Evolutionary conservation across 2,888 invertebrate genomes (phyloP), one percentile per base, ranked within the genome.

Genomic region (Tipula lateralis): DNA sequence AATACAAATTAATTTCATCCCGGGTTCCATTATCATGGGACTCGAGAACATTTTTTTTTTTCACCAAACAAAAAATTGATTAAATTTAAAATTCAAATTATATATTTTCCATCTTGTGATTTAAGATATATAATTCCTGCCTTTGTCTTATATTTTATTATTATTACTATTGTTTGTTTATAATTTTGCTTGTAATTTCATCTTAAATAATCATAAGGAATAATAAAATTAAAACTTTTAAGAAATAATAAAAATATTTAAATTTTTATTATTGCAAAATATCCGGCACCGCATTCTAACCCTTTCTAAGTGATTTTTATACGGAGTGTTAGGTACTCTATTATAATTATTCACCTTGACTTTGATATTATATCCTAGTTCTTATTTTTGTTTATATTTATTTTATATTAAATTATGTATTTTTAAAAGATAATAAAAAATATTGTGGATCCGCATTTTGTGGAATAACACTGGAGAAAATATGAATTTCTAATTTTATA

Each of bases 41-140:
- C 9, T 24, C 24, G 24, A 24, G 19, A 24, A 66, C 19, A n/a
- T n/a, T n/a, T n/a, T n/a, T n/a, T n/a, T n/a, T n/a, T n/a, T n/a
- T n/a, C 3, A 66, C 0, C 9, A 50, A 66, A 66, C 66, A 24
- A 3, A n/a, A 66, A 19, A 66, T 66, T 9, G 24, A 66, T 66
- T 66, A 66, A 66, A 66, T 66, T 66, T 66, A 66, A 66, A 66
- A 66, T 66, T 66, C 24, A 66, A 66, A 66, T 66, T 66, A 66
- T 66, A n/a, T n/a, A n/a, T 66, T 66, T 19, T 19, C 24, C 9
- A 9, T 66, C 66, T 66, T 66, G 9, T 24, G 66, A 66, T 66
- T 66, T 50, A 50, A 50, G n/a, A n/a, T n/a, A n/a, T 16, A 16
- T 50, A 36, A 36, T 36, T 36, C 12, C 12, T 44, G 16, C 44